A percentile compares a stretch with the other conserved stretches of the same genome.
Evolutionary conservation across 1,140 invertebrate genomes (phyloP).

Genomic region (Hermetia illucens): DNA sequence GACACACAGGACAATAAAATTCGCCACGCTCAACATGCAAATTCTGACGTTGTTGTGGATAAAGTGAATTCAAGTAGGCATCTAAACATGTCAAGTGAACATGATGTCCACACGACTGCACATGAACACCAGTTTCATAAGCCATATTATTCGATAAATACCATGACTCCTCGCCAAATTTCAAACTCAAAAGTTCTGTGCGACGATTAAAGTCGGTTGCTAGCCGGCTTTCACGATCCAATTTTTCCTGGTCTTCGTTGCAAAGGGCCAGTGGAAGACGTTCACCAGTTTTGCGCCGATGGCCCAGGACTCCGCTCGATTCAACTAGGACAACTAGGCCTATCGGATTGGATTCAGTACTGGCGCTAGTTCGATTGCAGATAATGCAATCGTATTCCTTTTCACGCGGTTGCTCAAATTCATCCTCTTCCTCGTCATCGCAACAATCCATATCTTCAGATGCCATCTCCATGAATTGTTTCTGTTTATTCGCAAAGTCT

Average conservation of each 20-base stretch:
- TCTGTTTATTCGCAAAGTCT: slow-evolving; percentile 82
- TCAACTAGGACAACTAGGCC: slow-evolving; percentile 74
- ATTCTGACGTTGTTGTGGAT: slow-evolving; percentile 56
- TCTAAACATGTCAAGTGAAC: slow-evolving; percentile 85
- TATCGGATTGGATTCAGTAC: slow-evolving; percentile 73
- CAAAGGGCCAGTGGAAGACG: slow-evolving; percentile 20
- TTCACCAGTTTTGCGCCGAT: slow-evolving; percentile 25
- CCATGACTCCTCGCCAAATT: slow-evolving; percentile 48
- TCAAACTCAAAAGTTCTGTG: slow-evolving; percentile 19
- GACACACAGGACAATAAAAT: slow-evolving; percentile 85
- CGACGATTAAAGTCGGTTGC: slow-evolving; percentile 21
- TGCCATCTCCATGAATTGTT: slow-evolving; percentile 80
- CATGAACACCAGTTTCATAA: slow-evolving; percentile 85
- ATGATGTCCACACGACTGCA: slow-evolving; percentile 94
- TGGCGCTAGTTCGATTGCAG: slow-evolving; percentile 78
- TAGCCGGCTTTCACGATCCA: slow-evolving; percentile 16
- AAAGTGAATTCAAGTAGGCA: slow-evolving; percentile 71
- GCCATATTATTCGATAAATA: slow-evolving; percentile 73
- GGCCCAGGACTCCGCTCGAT: slow-evolving; percentile 26
- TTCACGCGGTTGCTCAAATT: slow-evolving; percentile 43
- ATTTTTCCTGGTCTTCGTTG: slow-evolving; percentile 17
- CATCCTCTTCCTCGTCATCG: slow-evolving; percentile 47
- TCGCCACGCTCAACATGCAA: slow-evolving; percentile 71
- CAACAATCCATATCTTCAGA: slow-evolving; percentile 42
- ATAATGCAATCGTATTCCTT: slow-evolving; percentile 91